These are phyloP conservation scores for Corydoras sp. DNA, from an alignment of 2,113 vertebrate genomes.

Conservation along the genomic window DNA sequence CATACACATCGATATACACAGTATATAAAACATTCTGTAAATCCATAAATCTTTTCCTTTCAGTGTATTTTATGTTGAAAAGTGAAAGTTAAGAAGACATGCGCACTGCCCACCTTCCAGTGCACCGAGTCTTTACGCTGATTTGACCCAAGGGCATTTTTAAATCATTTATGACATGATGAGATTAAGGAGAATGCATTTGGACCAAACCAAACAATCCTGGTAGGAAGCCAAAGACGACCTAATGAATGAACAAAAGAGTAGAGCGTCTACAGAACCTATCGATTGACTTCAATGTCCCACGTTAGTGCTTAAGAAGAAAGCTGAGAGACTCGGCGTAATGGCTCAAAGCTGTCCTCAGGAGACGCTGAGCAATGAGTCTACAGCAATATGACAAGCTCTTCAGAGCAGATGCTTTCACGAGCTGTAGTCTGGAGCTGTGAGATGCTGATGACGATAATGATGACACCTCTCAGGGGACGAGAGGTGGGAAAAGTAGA, in stretches of 20 bases:
- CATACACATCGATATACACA: no score
- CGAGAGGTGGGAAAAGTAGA: conserved; percentile 1
- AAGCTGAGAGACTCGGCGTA: background rate
- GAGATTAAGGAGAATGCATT: conserved; percentile 26
- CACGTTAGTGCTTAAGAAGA: background rate
- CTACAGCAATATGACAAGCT: conserved; percentile 17
- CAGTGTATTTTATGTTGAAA: no score
- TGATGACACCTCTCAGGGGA: conserved; percentile 24
- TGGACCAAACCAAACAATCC: conserved; percentile 10
- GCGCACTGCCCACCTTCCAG: no score
- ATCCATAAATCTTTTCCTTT: no score
- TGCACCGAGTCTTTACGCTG: no score
- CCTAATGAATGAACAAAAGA: conserved; percentile 23
- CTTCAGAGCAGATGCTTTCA: conserved; percentile 26
- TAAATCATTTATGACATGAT: conserved; percentile 12
- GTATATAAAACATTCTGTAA: no score
- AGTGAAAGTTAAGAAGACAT: no score
- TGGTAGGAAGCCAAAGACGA: conserved; percentile 22
- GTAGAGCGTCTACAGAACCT: conserved; percentile 14
- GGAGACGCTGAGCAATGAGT: background rate
- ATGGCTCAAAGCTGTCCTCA: conserved; percentile 3
- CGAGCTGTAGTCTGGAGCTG: background rate
- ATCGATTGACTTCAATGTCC: conserved; percentile 18
- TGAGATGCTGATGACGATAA: conserved; percentile 18
- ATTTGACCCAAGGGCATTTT: conserved; percentile 26